Percentiles rank a stretch among this genome's conserved stretches.
Evolutionary conservation across 2,797 vertebrate genomes (phyloP).

Genomic region (Eidolon dupreanum): DNA sequence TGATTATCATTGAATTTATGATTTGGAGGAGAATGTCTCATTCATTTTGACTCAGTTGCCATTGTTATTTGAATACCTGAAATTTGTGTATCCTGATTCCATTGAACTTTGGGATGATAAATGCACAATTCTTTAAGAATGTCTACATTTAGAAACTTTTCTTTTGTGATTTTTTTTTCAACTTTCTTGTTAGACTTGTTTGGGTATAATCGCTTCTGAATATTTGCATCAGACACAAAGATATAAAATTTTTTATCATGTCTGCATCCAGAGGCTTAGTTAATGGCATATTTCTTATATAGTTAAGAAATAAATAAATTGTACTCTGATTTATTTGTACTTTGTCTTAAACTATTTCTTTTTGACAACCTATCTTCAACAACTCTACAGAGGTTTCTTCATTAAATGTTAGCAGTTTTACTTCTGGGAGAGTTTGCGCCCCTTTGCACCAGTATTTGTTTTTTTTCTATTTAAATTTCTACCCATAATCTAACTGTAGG

Average conservation of each 20-base stretch:
- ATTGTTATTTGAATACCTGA: not conserved
- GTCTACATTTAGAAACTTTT: not conserved
- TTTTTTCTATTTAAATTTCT: not conserved
- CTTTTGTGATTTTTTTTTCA: not conserved
- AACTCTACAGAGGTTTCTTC: not conserved
- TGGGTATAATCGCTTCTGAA: not conserved
- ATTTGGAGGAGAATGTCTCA: not conserved
- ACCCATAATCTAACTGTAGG: not conserved
- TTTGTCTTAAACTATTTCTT: not conserved
- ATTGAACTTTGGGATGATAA: not conserved
- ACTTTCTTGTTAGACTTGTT: not conserved
- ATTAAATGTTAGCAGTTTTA: not conserved
- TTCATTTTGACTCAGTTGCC: not conserved
- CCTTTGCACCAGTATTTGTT: not conserved
- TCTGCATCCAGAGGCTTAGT: not conserved
- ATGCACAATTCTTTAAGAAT: not conserved
- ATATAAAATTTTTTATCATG: not conserved
- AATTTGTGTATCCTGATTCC: not conserved
- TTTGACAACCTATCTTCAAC: not conserved
- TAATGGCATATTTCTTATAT: not conserved
- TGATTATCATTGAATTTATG: not conserved
- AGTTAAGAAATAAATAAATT: not conserved
- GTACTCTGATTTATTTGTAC: not conserved
- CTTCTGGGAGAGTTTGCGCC: not conserved
- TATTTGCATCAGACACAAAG: constrained; percentile 36